Evolutionary conservation across 1,140 invertebrate genomes (phyloP), one percentile per base, ranked within the genome.

Genomic region (Stenopsyche tienmushanensis): DNA sequence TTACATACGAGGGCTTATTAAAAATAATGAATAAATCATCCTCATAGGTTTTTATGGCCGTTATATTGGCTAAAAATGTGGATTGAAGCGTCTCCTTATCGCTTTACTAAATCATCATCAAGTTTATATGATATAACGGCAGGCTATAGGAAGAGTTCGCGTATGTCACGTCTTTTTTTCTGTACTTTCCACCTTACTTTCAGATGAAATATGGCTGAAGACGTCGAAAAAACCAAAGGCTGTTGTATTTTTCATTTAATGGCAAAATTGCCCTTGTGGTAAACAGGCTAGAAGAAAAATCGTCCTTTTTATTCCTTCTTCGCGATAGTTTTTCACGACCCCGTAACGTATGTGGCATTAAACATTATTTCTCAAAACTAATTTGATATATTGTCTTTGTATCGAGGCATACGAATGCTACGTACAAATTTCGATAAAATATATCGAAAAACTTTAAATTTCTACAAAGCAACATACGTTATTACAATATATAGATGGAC

Each of bases 181-280:
- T 55, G n/a, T n/a, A n/a, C n/a, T 39, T 55, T 55, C 52, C 13
- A 18, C 52, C 13, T 34, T 7, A 18, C 1, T 55, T 39, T 10
- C 25, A 39, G 52, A 55, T 55, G 52, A 55, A 55, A 55, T 55
- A 55, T 55, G 10, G 52, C 52, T 3, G 13, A 18, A 15, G 39
- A 20, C n/a, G 25, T 29, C 29, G 15, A 29, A 55, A 55, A 55
- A 49, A 25, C 29, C 52, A 25, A 55, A 55, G 15, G 52, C 26
- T 34, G 21, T 55, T 25, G 26, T 55, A 55, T 55, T 55, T 55
- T 55, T 34, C 24, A 25, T 15, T 55, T 55, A 55, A 26, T 55
- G 50, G 24, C 23, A 3, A 13, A 50, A 50, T 34, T 34, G 29
- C 5, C 29, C 29, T 13, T 34, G 29, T 34, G 29, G 29, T 34